Base-by-base conservation (phyloP, 2,113 vertebrate genomes). In the Eupsittula cactorum region DNA sequence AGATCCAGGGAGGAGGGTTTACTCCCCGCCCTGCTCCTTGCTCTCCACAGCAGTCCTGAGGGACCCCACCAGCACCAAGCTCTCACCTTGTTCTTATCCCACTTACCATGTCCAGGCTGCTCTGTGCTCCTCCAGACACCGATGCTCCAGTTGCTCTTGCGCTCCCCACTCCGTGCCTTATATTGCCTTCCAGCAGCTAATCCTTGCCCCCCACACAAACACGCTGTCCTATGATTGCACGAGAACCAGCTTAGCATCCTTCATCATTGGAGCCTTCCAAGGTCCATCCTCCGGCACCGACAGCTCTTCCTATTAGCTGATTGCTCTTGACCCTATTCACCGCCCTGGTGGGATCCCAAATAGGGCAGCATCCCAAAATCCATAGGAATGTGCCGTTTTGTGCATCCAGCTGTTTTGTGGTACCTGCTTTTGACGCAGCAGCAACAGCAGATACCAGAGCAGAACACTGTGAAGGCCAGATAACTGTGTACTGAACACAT, bases 271-370 rank as follows among this genome's bases (percentile, higher is more conserved):
- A 17, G 35, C 37, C 64, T 3, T 1, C 0, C 0, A 2, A 63
- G 73, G 27, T 41, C 57, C 60, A 33, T 62, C 82, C 79, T 59
- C 46, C 0, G 0, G 35, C 42, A 78, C 0, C 0, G 27, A 12
- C 0, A 1, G 13, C 21, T 16, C 24, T 62, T 74, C 75, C 10
- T 4, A 24, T 35, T 44, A 80, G 44, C 78, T 0, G 0, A 16
- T 0, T 1, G 39, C 69, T 68, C 2, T 1, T 18, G 39, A 81
- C 55, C 27, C 52, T 37, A 25, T 27, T 20, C 67, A 33, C 0
- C 2, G 35, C 70, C 78, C 41, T 44, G 39, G 25, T 0, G 25
- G 29, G 35, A 46, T 41, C 35, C 33, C 44, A 37, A 44, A 42
- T 9, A 37, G 57, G 27, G 31, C 28, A 55, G 4, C 5, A 35